phyloP scores from a whole-genome alignment of 2,888 invertebrate species.

The Clepsis dumicolana region DNA sequence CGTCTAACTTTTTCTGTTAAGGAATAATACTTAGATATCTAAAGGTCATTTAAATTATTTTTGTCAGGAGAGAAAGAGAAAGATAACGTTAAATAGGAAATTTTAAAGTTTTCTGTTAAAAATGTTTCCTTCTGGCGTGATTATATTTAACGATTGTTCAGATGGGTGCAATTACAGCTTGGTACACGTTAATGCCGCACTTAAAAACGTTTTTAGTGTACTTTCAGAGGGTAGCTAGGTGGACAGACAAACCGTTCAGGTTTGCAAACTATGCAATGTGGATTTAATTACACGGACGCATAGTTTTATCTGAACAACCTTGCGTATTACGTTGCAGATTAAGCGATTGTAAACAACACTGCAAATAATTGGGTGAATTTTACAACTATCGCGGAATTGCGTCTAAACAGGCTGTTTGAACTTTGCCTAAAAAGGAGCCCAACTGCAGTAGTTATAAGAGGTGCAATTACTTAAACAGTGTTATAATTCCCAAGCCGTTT shows the following conservation, averaged over 20 bases:
- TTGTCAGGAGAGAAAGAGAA: too few species aligned
- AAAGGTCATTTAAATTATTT: too few species aligned
- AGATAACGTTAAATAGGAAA: too few species aligned
- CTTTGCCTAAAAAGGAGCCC: too few species aligned
- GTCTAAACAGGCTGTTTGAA: too few species aligned
- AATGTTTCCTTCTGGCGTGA: slow-evolving; percentile 31
- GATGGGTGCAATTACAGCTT: slow-evolving; percentile 68
- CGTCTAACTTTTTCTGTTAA: too few species aligned
- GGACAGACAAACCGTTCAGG: slow-evolving; percentile 47
- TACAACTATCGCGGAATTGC: too few species aligned
- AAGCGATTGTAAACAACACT: not conserved
- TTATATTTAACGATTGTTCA: slow-evolving; percentile 62
- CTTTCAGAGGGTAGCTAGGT: slow-evolving; percentile 54
- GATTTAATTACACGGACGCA: slow-evolving; percentile 26
- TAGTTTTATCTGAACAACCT: not conserved
- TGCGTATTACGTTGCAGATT: not conserved
- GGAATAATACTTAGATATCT: too few species aligned
- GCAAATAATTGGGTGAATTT: too few species aligned
- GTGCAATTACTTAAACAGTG: too few species aligned
- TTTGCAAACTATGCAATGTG: slow-evolving; percentile 18
- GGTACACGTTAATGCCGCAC: slow-evolving; percentile 62
- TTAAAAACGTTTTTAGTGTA: slow-evolving; percentile 74
- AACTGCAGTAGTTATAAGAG: too few species aligned
- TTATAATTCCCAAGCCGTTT: too few species aligned
- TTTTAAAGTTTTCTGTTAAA: not conserved